phyloP scores from a whole-genome alignment of 2,113 vertebrate species.

The Prionailurus bengalensis region DNA sequence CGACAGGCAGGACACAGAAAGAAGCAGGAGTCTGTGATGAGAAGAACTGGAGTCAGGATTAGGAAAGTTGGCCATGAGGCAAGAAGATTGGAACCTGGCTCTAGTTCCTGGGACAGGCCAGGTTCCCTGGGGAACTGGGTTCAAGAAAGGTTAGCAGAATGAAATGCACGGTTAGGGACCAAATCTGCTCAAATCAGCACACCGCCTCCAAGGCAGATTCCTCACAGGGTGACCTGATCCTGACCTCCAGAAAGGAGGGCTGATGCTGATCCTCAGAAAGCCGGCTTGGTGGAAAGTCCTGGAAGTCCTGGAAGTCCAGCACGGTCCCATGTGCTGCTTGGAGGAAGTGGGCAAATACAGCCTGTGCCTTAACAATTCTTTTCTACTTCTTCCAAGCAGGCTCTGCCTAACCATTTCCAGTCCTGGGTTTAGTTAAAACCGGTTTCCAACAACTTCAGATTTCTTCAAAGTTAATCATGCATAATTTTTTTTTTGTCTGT shows the following conservation, averaged over 20 bases:
- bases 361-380: background rate
- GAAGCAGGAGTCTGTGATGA: background rate
- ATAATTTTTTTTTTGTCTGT: conserved; percentile 31
- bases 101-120: background rate
- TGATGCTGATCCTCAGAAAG: background rate
- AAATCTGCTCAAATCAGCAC: background rate
- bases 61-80: background rate
- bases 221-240: background rate
- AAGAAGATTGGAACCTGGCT: background rate
- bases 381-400: conserved; percentile 4
- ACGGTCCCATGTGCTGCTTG: background rate
- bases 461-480: background rate
- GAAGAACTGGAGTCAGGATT: background rate
- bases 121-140: background rate
- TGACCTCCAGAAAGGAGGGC: background rate
- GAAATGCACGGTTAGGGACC: background rate
- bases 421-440: conserved; percentile 5
- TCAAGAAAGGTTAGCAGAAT: background rate
- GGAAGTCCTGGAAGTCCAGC: background rate
- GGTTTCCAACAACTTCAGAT: background rate
- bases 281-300: background rate
- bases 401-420: background rate
- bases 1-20: background rate
- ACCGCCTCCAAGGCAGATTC: background rate
- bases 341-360: background rate